Percentiles rank a stretch among this genome's conserved stretches.
phyloP scores from a whole-genome alignment of 2,113 vertebrate genomes.

The Lichenostomus cassidix region DNA sequence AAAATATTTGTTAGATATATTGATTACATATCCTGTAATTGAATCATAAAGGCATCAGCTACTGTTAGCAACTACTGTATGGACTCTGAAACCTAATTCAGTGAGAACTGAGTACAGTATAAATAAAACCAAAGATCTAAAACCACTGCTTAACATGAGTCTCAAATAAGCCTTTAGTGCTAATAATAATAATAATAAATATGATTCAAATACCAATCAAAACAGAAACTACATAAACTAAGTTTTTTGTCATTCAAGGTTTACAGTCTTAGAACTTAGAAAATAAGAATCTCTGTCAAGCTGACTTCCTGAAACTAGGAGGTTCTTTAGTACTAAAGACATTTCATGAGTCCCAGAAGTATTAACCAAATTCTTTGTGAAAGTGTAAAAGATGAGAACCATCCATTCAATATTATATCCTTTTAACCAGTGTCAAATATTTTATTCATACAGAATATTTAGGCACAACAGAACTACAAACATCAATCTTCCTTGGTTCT shows the following conservation, averaged over 20 bases:
- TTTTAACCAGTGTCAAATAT: neutral
- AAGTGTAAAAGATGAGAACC: neutral
- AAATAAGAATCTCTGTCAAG: neutral
- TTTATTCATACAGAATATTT: conserved; percentile 8
- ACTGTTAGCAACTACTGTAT: neutral
- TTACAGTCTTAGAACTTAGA: neutral
- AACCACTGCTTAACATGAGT: neutral
- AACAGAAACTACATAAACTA: neutral
- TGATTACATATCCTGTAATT: neutral
- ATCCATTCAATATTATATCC: neutral
- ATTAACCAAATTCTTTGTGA: neutral
- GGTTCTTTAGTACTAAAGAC: neutral
- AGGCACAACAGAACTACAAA: neutral
- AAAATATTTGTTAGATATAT: neutral
- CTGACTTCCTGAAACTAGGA: neutral
- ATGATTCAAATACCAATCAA: neutral
- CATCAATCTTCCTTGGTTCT: neutral
- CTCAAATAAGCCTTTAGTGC: neutral
- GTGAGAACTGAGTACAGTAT: neutral
- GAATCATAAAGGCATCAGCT: neutral
- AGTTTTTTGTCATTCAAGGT: neutral
- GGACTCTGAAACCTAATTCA: neutral
- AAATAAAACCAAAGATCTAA: neutral
- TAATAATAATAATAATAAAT: neutral
- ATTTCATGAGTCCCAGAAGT: neutral